Conservation (phyloP, 2,888 invertebrate genomes). For the Acleris cristana region DNA sequence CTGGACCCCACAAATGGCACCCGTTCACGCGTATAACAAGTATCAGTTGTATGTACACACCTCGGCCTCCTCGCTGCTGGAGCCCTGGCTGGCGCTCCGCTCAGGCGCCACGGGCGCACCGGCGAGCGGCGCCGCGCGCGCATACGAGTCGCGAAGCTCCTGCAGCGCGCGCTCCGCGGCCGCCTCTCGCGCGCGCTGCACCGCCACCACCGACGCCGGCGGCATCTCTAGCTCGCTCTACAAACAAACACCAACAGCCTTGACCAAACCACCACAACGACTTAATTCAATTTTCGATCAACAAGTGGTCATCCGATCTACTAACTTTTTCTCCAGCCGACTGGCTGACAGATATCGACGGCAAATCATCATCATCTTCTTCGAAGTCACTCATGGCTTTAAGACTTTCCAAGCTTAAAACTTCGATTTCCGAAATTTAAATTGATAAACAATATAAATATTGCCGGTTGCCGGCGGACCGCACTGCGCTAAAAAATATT, state of each 20-base stretch:
- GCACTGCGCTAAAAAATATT: too few species aligned
- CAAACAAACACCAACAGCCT: neutral
- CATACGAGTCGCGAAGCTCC: conserved; percentile 42
- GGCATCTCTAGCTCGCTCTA: conserved; percentile 54
- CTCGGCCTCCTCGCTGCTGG: conserved; percentile 55
- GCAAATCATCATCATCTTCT: conserved; percentile 58
- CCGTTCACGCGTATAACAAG: too few species aligned
- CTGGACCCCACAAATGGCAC: too few species aligned
- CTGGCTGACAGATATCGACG: conserved; percentile 51
- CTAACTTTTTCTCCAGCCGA: conserved; percentile 11
- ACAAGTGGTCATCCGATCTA: neutral
- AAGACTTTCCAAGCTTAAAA: neutral
- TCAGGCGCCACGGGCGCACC: conserved; percentile 14
- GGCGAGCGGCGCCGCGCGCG: neutral
- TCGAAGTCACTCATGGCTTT: conserved; percentile 49
- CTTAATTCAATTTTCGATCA: too few species aligned
- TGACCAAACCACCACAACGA: too few species aligned
- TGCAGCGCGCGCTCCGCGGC: conserved; percentile 47
- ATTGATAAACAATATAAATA: neutral
- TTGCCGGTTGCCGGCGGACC: too few species aligned
- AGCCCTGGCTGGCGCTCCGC: conserved; percentile 41
- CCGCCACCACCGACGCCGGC: conserved; percentile 51
- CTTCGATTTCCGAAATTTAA: neutral
- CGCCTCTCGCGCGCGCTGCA: conserved; percentile 51
- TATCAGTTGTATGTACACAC: conserved; percentile 12